Percentiles rank a stretch among this genome's conserved stretches.
phyloP scores from a whole-genome alignment of 2,888 invertebrate species.

The Cryptocheilus praepositus region DNA sequence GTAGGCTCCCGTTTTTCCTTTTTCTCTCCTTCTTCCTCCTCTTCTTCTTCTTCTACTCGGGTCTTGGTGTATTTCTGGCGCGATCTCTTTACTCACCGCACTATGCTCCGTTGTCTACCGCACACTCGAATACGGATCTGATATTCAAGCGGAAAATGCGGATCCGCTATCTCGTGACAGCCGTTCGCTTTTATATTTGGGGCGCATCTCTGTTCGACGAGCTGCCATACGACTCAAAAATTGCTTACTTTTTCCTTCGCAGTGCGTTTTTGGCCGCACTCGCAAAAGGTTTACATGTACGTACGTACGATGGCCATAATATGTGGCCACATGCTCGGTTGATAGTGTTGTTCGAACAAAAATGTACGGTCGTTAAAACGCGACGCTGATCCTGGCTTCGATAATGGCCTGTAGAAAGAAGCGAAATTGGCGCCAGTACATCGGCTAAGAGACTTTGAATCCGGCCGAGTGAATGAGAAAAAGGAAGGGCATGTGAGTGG shows the following conservation, averaged over 20 bases:
- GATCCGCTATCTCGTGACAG: constrained; percentile 24
- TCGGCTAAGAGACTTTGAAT: constrained; percentile 17
- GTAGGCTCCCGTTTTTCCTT: constrained; percentile 50
- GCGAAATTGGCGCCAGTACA: constrained; percentile 1
- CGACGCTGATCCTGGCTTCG: not conserved
- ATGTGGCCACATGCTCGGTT: too few species aligned
- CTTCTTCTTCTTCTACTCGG: constrained; percentile 39
- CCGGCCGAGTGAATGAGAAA: not conserved
- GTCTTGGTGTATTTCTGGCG: constrained; percentile 54
- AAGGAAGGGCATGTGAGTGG: not conserved
- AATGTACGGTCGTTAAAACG: too few species aligned
- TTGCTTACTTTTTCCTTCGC: too few species aligned
- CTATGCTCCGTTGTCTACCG: constrained; percentile 39
- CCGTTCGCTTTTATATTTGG: constrained; percentile 22
- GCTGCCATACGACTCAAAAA: too few species aligned
- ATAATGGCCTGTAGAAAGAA: constrained; percentile 9
- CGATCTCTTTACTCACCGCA: constrained; percentile 31
- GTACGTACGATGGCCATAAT: too few species aligned
- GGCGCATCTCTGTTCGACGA: too few species aligned
- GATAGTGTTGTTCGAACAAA: too few species aligned
- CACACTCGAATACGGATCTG: constrained; percentile 5
- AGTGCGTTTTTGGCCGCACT: too few species aligned
- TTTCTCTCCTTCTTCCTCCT: constrained; percentile 52
- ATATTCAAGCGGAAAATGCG: not conserved
- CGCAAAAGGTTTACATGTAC: too few species aligned